A percentile compares a stretch with the other conserved stretches of the same genome.
Evolutionary conservation across 2,888 invertebrate species (phyloP).

Genomic region (Caenorhabditis sp.): DNA sequence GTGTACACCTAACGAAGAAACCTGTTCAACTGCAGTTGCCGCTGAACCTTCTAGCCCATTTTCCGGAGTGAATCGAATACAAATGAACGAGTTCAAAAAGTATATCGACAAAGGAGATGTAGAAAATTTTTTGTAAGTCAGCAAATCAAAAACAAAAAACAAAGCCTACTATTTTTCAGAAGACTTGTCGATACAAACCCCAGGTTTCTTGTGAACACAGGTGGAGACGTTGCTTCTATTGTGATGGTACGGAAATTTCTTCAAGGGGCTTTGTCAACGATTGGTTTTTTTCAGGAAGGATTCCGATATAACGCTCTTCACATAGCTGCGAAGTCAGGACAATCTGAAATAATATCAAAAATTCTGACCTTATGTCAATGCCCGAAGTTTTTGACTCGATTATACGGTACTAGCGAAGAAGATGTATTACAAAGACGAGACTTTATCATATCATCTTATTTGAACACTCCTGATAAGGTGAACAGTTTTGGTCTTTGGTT

Average conservation of each 20-base stretch:
- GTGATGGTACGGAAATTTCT: no score
- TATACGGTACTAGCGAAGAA: slow-evolving; percentile 22
- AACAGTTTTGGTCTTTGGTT: no score
- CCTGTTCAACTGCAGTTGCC: not conserved
- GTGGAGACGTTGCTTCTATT: slow-evolving; percentile 51
- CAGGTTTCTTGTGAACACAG: slow-evolving; percentile 49
- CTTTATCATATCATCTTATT: slow-evolving; percentile 45
- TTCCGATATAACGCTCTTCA: slow-evolving; percentile 54
- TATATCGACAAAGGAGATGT: slow-evolving; percentile 42
- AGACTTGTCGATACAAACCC: slow-evolving; percentile 42
- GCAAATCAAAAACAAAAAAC: not conserved
- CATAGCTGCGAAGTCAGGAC: slow-evolving; percentile 47
- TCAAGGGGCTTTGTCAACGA: no score
- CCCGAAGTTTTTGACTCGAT: slow-evolving; percentile 17
- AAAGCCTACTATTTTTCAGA: slow-evolving; percentile 20
- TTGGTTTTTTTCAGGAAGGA: slow-evolving; percentile 37
- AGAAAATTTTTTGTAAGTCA: slow-evolving; percentile 33
- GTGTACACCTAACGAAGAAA: not conserved
- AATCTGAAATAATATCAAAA: slow-evolving; percentile 18
- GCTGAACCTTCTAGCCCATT: slow-evolving; percentile 40
- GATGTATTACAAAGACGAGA: slow-evolving; percentile 33
- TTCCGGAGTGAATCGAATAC: slow-evolving; percentile 34
- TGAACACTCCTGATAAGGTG: slow-evolving; percentile 53
- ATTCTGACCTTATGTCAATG: slow-evolving; percentile 13
- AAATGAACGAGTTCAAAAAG: slow-evolving; percentile 48